Evolutionary conservation across 2,113 vertebrate species (phyloP).

Genomic region (Parus major): DNA sequence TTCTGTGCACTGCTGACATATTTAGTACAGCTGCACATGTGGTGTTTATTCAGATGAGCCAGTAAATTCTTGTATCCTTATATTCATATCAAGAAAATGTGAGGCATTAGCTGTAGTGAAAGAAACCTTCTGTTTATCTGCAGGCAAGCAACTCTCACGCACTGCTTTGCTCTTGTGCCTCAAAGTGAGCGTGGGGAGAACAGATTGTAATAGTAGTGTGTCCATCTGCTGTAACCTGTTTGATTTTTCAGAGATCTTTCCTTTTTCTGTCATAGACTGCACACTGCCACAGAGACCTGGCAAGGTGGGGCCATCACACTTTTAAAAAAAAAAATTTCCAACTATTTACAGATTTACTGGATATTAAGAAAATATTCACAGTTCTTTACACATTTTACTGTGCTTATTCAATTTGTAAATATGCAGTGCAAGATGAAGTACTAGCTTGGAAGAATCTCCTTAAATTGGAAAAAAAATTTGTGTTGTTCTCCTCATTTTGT

Average conservation of each 20-base stretch:
- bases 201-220: rapidly evolving
- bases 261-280: not conserved
- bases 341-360: not conserved
- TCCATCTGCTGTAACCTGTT: not conserved
- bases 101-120: not conserved
- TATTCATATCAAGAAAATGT: not conserved
- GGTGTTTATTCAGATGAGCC: not conserved
- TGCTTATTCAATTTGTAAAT: not conserved
- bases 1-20: not conserved
- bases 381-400: not conserved
- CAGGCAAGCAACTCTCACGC: not conserved
- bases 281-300: not conserved
- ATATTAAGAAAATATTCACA: not conserved
- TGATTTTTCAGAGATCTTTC: not conserved
- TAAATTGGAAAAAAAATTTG: not conserved
- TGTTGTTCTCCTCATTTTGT: not conserved
- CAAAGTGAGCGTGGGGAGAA: not conserved
- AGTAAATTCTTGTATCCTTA: not conserved
- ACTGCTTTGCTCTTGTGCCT: not conserved
- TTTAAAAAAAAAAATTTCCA: not conserved
- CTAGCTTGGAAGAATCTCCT: not conserved
- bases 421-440: not conserved
- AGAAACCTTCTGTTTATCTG: not conserved
- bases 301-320: not conserved
- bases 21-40: not conserved